These are phyloP conservation scores for Colistium nudipinnis DNA, from an alignment of 2,113 vertebrate species.

Conservation along the genomic window DNA sequence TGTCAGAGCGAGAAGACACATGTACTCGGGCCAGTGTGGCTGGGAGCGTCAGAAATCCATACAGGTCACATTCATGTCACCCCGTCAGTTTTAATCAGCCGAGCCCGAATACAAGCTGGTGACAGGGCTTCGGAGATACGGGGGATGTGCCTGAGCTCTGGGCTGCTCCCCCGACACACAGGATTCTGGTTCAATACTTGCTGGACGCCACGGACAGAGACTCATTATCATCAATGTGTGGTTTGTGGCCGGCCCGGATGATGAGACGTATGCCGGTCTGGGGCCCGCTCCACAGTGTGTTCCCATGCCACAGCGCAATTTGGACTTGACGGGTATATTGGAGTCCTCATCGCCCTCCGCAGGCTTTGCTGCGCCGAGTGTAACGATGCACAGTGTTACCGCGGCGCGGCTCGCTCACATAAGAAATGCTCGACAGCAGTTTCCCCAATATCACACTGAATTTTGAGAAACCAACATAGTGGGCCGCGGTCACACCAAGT, in stretches of 20 bases:
- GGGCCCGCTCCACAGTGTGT: constrained; percentile 31
- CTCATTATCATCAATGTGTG: constrained; percentile 71
- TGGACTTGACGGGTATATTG: constrained; percentile 47
- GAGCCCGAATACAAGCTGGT: constrained; percentile 57
- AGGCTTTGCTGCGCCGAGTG: constrained; percentile 6
- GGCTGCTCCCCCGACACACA: constrained; percentile 55
- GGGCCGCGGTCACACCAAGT: neutral
- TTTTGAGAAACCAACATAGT: neutral
- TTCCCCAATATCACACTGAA: constrained; percentile 2
- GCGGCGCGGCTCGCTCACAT: neutral
- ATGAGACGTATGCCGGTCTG: constrained; percentile 47
- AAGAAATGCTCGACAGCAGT: constrained; percentile 20
- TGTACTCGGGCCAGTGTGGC: constrained; percentile 68
- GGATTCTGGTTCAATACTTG: constrained; percentile 69
- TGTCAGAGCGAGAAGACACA: constrained; percentile 72
- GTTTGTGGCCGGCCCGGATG: constrained; percentile 48
- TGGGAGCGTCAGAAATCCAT: constrained; percentile 74
- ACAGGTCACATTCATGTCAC: constrained; percentile 77
- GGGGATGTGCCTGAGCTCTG: constrained; percentile 51
- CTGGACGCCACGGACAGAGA: constrained; percentile 58
- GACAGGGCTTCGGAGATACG: constrained; percentile 61
- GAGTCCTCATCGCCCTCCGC: constrained; percentile 12
- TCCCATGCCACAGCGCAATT: constrained; percentile 38
- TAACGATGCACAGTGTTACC: constrained; percentile 32
- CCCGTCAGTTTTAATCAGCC: constrained; percentile 75